Evolutionary conservation across 2,797 vertebrate species (phyloP), one percentile per base, ranked within the genome.

Genomic region (Paramormyrops hopkinsi): DNA sequence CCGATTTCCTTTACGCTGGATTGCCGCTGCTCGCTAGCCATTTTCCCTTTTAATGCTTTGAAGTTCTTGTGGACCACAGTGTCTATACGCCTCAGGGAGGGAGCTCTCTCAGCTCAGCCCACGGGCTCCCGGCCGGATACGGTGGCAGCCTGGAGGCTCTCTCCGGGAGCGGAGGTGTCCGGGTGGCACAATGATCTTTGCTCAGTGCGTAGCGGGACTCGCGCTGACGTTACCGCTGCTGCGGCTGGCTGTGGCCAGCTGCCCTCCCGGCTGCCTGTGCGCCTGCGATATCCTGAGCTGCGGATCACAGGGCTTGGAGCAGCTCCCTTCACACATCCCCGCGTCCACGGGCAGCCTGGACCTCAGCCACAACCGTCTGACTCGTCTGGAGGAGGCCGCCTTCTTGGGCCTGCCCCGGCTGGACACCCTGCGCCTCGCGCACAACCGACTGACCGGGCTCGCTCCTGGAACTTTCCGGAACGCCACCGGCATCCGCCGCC

Each of bases 261-360:
- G 98, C 88, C 98, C 98, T 1, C 0, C 88, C 0, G 82, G 88
- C 37, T 99, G 98, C 86, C 94, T 98, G 91, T 99, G 98, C 84
- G 94, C 97, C 25, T 96, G 97, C 0, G 98, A 99, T 92, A 95
- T 97, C 76, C 95, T 98, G 89, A 98, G 96, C 94, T 99, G 98
- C 41, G 96, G 96, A 46, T 96, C 94, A 59, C 92, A 92, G 0
- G 95, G 88, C 37, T 94, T 99, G 90, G 92, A 92, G 73, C 91
- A 48, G 0, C 93, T 97, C 85, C 98, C 98, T 0, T 88, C 1
- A 4, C 79, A 48, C 0, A 90, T 99, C 93, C 97, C 97, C 0
- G 85, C 92, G 9, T 95, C 95, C 2, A 91, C 95, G 0, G 92
- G 95, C 82, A 96, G 95, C 37, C 94, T 99, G 3, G 98, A 99